Evolutionary conservation across 2,113 vertebrate species (phyloP).

Genomic region (Gymnorhina tibicen): DNA sequence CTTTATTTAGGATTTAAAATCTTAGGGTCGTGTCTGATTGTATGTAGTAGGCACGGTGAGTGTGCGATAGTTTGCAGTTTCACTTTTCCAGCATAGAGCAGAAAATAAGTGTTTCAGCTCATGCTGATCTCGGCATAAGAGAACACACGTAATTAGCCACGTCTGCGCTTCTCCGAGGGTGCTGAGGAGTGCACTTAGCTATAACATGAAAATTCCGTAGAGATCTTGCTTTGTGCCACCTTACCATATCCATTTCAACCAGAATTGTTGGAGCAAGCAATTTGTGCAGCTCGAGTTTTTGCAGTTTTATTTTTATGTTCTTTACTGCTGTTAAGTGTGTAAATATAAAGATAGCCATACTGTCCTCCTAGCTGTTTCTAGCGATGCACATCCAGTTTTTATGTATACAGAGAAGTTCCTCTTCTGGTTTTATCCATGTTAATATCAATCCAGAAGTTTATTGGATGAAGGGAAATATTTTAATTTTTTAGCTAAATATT

Average conservation of each 20-base stretch:
- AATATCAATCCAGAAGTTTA: not conserved
- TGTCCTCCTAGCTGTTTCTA: not conserved
- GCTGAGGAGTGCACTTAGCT: not conserved
- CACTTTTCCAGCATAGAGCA: not conserved
- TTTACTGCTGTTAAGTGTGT: not conserved
- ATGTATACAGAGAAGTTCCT: not conserved
- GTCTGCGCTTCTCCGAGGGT: not conserved
- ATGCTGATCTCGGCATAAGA: not conserved
- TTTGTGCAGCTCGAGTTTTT: not conserved
- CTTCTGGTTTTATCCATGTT: not conserved
- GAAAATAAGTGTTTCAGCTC: not conserved
- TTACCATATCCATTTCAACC: rapidly evolving
- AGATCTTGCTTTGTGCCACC: not conserved
- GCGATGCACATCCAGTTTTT: not conserved
- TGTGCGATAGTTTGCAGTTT: not conserved
- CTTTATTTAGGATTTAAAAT: not conserved
- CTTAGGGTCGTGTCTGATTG: not conserved
- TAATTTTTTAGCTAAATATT: not conserved
- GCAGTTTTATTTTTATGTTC: not conserved
- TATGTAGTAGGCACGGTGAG: not conserved
- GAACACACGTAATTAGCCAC: not conserved
- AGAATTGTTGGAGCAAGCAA: not conserved
- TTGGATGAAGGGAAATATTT: not conserved
- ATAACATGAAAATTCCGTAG: not conserved
- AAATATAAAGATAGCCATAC: not conserved